phyloP scores from a whole-genome alignment of 2,888 invertebrate genomes.

The Unio delphinus region DNA sequence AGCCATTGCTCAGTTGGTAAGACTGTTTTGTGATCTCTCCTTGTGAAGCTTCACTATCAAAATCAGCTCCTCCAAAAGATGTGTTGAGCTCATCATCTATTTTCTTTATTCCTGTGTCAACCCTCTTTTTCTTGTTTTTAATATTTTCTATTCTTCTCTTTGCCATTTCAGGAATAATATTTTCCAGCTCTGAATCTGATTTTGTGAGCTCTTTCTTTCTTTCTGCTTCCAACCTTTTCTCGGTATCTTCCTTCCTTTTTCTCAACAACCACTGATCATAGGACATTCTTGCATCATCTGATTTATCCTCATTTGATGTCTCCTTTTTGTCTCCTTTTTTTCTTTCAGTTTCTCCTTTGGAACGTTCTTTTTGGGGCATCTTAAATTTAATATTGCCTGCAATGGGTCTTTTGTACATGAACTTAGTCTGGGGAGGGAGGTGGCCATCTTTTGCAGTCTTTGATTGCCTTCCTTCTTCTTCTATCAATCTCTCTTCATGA shows the following conservation, averaged over 20 bases:
- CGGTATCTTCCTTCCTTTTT: conserved; percentile 49
- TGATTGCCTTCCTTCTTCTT: conserved; percentile 30
- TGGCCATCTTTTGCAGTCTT: conserved; percentile 17
- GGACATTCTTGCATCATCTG: conserved; percentile 47
- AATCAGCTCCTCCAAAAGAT: conserved; percentile 50
- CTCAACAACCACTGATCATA: conserved; percentile 60
- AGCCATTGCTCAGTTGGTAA: conserved; percentile 38
- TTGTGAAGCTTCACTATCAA: conserved; percentile 23
- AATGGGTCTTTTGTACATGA: conserved; percentile 61
- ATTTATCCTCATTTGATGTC: conserved; percentile 19
- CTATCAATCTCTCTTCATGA: conserved; percentile 16
- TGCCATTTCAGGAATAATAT: conserved; percentile 53
- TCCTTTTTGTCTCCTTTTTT: conserved; percentile 14
- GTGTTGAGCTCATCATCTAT: conserved; percentile 45
- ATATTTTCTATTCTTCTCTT: conserved; percentile 53
- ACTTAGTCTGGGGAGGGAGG: conserved; percentile 51
- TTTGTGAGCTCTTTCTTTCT: conserved; percentile 50
- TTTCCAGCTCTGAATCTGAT: conserved; percentile 59
- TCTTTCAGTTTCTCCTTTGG: conserved; percentile 33
- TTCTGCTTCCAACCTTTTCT: conserved; percentile 37
- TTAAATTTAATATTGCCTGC: conserved; percentile 54
- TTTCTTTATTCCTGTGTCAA: conserved; percentile 46
- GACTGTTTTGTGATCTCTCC: conserved; percentile 33
- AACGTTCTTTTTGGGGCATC: conserved; percentile 36
- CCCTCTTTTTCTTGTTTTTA: conserved; percentile 42